Base-by-base conservation (phyloP, 2,113 vertebrate species). In the Megaleporinus macrocephalus region DNA sequence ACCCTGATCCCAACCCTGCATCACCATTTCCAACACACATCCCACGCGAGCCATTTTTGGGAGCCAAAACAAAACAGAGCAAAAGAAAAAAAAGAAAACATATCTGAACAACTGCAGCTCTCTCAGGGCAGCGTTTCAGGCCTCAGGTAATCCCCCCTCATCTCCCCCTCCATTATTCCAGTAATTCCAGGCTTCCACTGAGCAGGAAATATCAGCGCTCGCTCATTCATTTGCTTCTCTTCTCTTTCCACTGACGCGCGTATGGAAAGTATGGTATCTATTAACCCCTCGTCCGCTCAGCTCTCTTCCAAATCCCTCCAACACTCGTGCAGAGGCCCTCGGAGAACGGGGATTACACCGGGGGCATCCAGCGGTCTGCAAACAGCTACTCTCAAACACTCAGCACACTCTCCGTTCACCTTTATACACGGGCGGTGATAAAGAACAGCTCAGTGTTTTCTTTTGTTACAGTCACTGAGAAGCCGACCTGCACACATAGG, bases 331-430 rank as follows among this genome's bases (percentile, higher is more conserved):
- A 62, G 16, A 80, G n/a, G 27, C 29, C 44, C 44, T 69, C n/a
- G 27, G 66, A 53, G 53, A 63, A 63, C 24, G 3, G 10, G 55
- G 70, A 69, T 61, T 53, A 78, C n/a, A n/a, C 29, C 47, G 33
- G 36, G 47, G n/a, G n/a, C n/a, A 53, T 47, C 57, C 47, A 68
- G 30, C 65, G 10, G 55, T 47, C 16, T 63, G 14, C 55, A 80
- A 36, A 74, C 18, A 79, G 22, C 70, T 68, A n/a, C 47, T 65
- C n/a, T 44, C 70, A 73, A 61, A 79, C 62, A 73, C 24, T n/a
- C n/a, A n/a, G n/a, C 27, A 59, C 33, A 30, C 62, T 73, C 47
- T 5, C 41, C 68, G 36, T 27, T 72, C 51, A 61, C 41, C 51
- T 76, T 10, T 33, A 80, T 57, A n/a, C 22, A n/a, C 51, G 2